Evolutionary conservation across 2,797 vertebrate species (phyloP), one percentile per base, ranked within the genome.

Genomic region (Catamblyrhynchus diadema): DNA sequence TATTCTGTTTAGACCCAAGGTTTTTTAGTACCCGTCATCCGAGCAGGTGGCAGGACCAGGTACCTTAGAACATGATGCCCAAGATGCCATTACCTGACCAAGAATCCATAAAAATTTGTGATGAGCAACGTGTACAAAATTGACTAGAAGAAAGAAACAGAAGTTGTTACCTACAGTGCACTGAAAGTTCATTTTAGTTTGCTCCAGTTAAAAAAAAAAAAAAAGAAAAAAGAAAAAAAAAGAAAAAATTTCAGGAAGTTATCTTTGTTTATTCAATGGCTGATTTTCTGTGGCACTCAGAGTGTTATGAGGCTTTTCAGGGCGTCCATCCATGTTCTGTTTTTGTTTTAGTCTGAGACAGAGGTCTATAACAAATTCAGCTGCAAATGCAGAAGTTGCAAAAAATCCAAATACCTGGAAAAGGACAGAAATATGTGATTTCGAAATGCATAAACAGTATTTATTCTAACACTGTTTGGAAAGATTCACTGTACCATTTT

Each of bases 381-480:
- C 2, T 3, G 93, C 0, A 94, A 99, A 99, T 15, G 75, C 67
- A 10, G 9, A 0, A 24, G 94, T 88, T 27, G 99, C 98, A 10
- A 98, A 3, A 95, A 99, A 98, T 25, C 99, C 99, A 78, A 99
- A 99, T 1, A 5, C 97, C 99, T 99, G 88, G 62, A 87, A 94
- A 84, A 42, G 54, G 75, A 97, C 88, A 81, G 17, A 54, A 83
- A 80, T 19, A 88, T 0, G 9, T 51, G 21, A 66, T 24, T 95
- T 91, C 35, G 32, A 86, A 93, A 72, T 35, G 18, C 32, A 75
- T 54, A 71, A 80, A 71, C 22, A 56, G n/a, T 30, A 61, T 45
- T 37, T 33, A 61, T 45, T 45, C 33, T 27, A 75, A 78, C 19
- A 56, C 2, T 62, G 15, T 45, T 27, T 86, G 39, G 39, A 81